Conservation (phyloP, 2,113 vertebrate genomes). For the Theristicus caerulescens region DNA sequence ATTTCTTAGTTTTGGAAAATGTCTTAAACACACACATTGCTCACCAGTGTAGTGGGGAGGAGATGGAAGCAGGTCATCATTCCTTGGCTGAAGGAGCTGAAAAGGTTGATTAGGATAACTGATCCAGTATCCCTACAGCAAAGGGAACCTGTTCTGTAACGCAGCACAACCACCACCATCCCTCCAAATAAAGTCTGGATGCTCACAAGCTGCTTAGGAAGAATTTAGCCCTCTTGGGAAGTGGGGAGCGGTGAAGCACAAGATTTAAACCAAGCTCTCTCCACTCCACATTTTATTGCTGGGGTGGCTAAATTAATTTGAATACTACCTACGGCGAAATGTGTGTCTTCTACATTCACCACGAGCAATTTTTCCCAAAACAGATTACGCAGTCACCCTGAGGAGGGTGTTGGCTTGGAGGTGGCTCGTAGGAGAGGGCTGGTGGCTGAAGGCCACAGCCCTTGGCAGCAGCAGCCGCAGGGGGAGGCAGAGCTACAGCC, state of each 20-base stretch:
- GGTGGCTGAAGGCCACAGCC: background rate
- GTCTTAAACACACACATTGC: background rate
- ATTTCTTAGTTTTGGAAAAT: background rate
- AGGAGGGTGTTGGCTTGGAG: background rate
- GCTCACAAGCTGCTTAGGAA: background rate
- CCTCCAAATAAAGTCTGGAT: background rate
- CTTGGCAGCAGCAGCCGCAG: background rate
- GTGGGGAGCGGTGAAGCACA: background rate
- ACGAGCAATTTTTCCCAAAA: background rate
- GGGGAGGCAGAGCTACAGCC: background rate
- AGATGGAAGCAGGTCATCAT: background rate
- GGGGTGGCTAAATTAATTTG: background rate
- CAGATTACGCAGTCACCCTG: accelerated
- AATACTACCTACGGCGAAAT: accelerated
- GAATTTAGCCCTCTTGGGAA: background rate
- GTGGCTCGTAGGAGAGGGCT: background rate
- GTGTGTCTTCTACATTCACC: background rate
- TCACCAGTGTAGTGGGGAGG: accelerated
- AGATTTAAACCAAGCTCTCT: background rate
- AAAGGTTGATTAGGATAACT: background rate
- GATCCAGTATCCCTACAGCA: accelerated
- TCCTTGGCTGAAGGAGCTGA: background rate
- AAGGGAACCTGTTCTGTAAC: background rate
- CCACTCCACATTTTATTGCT: background rate
- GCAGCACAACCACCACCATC: accelerated